Evolutionary conservation across 2,113 vertebrate species (phyloP), one percentile per base, ranked within the genome.

Genomic region (Plecotus auritus): DNA sequence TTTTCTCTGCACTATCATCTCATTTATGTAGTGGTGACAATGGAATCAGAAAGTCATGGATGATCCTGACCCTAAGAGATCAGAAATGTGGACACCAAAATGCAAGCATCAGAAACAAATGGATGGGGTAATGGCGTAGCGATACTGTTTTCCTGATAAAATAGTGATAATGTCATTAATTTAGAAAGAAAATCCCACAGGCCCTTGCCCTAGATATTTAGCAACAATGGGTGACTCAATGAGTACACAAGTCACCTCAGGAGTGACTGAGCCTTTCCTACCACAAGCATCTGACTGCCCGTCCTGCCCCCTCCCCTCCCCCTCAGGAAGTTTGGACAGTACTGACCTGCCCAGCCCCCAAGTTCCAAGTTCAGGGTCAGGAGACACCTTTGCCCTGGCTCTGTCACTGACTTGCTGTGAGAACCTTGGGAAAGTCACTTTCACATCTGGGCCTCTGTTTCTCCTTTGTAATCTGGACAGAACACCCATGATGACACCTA

Each of bases 31-130:
- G 45, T 61, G 26, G 20, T 56, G 67, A 88, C 66, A 70, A 37
- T 56, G 30, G 40, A 92, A 77, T 81, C 49, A 35, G 28, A 83
- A 78, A 82, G 61, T 81, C 40, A 74, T 37, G 51, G 66, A 35
- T 66, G n/a, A 40, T 32, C n/a, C 66, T 88, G 26, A 81, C 17
- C 32, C 49, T 40, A 85, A 85, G 17, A 49, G n/a, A 47, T 73
- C 26, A 92, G 40, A 96, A 87, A 64, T 32, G 85, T 14, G 51
- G 66, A 72, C 59, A 91, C 74, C 56, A 80, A 82, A 83, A 64
- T 49, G 42, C 47, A 42, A 86, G 85, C n/a, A 18, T 35, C 61
- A 89, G 42, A 87, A 94, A 80, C 11, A 7, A 69, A 51, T 13
- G 42, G 47, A 49, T 61, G 40, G n/a, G 42, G 13, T n/a, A 42